These are phyloP conservation scores for Gorsachius goisagi DNA, from an alignment of 2,113 vertebrate species.

Conservation along the genomic window DNA sequence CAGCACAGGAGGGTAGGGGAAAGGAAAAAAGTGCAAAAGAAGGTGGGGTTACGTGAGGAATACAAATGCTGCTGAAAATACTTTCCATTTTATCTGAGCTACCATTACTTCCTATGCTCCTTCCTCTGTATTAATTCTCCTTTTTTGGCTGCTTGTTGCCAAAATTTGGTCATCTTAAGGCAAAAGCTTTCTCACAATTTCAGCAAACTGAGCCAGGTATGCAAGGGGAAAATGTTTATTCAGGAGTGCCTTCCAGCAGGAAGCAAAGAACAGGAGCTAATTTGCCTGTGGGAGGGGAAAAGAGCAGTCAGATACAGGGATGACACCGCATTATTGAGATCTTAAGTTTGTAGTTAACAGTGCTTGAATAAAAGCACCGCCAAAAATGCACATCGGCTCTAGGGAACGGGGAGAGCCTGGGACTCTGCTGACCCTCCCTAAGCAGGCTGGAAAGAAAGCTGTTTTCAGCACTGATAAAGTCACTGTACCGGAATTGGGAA, in stretches of 20 bases:
- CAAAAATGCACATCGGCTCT: neutral
- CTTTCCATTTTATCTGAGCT: neutral
- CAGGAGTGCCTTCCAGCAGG: conserved; percentile 51
- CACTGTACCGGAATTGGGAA: neutral
- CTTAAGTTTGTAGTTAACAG: neutral
- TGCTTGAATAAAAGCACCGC: neutral
- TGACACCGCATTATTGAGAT: neutral
- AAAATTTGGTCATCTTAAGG: neutral
- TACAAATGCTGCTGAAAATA: neutral
- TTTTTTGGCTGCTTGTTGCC: neutral
- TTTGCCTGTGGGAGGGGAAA: conserved; percentile 63
- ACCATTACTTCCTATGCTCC: neutral
- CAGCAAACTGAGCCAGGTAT: neutral
- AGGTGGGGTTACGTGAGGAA: neutral
- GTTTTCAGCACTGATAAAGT: neutral
- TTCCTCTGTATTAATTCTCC: neutral
- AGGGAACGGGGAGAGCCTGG: neutral
- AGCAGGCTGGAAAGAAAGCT: neutral
- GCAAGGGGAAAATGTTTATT: conserved; percentile 59
- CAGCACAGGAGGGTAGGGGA: neutral
- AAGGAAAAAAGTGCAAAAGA: neutral
- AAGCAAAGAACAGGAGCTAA: conserved; percentile 68
- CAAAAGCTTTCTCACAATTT: neutral
- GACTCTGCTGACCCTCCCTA: neutral
- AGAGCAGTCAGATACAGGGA: conserved; percentile 44